Conservation (phyloP, 2,888 invertebrate species). For the Anaspis maculata region DNA sequence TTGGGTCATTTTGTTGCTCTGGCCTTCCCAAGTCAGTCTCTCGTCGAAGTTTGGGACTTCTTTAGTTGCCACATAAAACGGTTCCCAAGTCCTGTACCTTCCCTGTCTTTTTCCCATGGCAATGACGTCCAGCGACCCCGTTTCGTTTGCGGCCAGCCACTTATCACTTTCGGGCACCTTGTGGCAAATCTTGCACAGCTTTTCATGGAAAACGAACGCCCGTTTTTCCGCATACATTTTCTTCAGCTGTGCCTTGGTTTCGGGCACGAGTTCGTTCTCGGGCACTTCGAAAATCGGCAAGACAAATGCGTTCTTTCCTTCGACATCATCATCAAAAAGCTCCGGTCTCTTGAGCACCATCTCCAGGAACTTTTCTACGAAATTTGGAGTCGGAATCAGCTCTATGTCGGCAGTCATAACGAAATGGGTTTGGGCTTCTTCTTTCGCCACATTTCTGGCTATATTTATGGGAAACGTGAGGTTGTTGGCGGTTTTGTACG, state of each 20-base stretch:
- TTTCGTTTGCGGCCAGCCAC: conserved; percentile 22
- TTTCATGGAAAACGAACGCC: conserved; percentile 27
- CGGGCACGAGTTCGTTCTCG: conserved; percentile 18
- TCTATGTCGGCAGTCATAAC: conserved; percentile 23
- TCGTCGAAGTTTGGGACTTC: conserved; percentile 33
- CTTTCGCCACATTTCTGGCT: conserved; percentile 20
- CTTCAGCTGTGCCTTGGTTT: conserved; percentile 24
- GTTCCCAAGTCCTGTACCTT: conserved; percentile 26
- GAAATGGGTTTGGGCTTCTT: conserved; percentile 18
- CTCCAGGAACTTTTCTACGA: conserved; percentile 15
- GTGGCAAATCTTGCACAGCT: conserved; percentile 23
- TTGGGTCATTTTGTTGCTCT: conserved; percentile 30
- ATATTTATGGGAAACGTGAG: conserved; percentile 22
- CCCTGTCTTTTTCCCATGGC: conserved; percentile 23
- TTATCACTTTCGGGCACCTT: conserved; percentile 5
- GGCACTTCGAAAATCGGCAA: conserved; percentile 5
- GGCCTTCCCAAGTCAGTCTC: conserved; percentile 32
- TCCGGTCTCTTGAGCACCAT: conserved; percentile 10
- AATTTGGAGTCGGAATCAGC: conserved; percentile 17
- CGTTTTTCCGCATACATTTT: conserved; percentile 23
- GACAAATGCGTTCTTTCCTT: conserved; percentile 9
- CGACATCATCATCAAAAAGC: conserved; percentile 3
- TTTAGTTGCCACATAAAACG: conserved; percentile 31
- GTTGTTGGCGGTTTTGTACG: conserved; percentile 16
- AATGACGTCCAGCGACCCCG: conserved; percentile 22